Evolutionary conservation across 2,888 invertebrate species (phyloP).

Genomic region (Dugesia japonica): DNA sequence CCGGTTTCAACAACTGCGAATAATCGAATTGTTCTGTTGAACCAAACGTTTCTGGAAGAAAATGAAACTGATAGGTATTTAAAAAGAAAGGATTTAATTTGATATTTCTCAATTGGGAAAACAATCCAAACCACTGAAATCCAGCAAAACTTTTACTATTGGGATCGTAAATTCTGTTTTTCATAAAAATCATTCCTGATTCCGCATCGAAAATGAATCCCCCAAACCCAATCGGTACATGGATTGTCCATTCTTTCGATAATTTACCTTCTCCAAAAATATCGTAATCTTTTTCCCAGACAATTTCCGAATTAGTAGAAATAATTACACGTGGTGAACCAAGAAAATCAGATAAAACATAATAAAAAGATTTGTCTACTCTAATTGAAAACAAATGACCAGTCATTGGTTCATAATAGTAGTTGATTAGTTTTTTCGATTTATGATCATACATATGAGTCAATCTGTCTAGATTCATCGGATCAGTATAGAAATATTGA

Average conservation of each 20-base stretch:
- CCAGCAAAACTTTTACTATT: not conserved
- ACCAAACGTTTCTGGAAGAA: not conserved
- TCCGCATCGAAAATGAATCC: not conserved
- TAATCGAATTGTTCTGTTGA: not conserved
- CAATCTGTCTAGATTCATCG: not conserved
- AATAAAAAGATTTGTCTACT: not conserved
- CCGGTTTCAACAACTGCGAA: not conserved
- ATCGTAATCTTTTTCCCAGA: not conserved
- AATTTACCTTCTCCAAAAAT: not conserved
- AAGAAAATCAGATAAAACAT: not conserved
- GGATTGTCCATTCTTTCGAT: not conserved
- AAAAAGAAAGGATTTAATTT: constrained; percentile 5
- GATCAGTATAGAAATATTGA: constrained; percentile 20
- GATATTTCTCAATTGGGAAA: not conserved
- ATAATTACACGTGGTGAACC: not conserved
- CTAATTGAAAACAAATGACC: not conserved
- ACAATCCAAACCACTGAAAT: constrained; percentile 2
- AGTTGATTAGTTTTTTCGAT: not conserved
- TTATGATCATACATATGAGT: constrained; percentile 10
- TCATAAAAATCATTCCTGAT: not conserved
- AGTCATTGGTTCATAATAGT: not conserved
- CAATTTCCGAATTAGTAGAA: not conserved
- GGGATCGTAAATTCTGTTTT: constrained; percentile 23
- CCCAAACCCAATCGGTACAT: constrained; percentile 21
- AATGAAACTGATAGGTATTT: not conserved